phyloP scores from a whole-genome alignment of 1,140 invertebrate species.

The Orchesella cincta region DNA sequence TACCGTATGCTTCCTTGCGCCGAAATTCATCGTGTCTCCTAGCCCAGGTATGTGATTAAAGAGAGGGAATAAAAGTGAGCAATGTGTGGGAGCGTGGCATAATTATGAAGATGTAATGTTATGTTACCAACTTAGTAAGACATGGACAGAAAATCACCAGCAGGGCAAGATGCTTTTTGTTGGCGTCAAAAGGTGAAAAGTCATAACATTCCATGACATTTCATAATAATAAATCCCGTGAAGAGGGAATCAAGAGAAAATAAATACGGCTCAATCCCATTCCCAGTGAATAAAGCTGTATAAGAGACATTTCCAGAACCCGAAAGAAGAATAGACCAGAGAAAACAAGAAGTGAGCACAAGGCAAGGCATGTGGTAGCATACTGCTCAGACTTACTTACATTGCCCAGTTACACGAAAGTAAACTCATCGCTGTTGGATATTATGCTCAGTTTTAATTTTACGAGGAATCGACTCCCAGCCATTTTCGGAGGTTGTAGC shows the following conservation, averaged over 20 bases:
- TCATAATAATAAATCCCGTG: slow-evolving; percentile 8
- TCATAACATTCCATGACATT: slow-evolving; percentile 7
- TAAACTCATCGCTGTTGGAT: too few species aligned
- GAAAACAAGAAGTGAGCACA: too few species aligned
- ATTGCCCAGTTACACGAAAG: too few species aligned
- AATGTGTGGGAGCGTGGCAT: neutral
- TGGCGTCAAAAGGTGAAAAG: neutral
- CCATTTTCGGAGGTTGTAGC: too few species aligned
- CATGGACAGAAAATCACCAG: neutral
- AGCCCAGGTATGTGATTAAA: neutral
- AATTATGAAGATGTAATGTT: neutral
- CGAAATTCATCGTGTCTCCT: neutral
- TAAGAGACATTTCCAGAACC: too few species aligned
- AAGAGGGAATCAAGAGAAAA: neutral
- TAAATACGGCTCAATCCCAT: slow-evolving; percentile 3
- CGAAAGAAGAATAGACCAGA: too few species aligned
- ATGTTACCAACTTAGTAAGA: neutral
- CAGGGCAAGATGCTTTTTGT: neutral
- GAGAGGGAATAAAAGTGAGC: neutral
- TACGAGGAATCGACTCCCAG: too few species aligned
- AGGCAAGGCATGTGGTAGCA: too few species aligned
- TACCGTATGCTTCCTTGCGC: neutral
- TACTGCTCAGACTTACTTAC: too few species aligned
- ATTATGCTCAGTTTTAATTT: too few species aligned
- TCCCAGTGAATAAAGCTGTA: too few species aligned